Base-by-base conservation (phyloP, 2,888 invertebrate genomes). In the Calephelis perditalis region DNA sequence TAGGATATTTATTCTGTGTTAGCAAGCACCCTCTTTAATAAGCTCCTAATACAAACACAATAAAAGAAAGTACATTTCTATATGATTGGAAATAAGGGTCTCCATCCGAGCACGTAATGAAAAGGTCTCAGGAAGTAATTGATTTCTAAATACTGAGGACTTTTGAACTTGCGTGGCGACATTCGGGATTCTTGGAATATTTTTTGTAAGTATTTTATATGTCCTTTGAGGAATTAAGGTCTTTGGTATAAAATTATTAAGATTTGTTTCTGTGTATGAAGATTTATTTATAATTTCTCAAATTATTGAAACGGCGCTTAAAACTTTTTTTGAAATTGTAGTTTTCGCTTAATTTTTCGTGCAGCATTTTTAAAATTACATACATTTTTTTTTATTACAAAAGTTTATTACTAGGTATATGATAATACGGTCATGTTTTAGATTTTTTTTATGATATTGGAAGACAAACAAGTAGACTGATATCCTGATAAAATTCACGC, bases 11-110 rank as follows among this genome's bases (percentile, higher is more conserved):
- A 49, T 26, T 49, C 26, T 49, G 49, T 49, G 49, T 49, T 49
- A 49, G 49, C 49, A 49, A 49, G 49, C 15, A 49, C 52, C 52
- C 52, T 52, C 52, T 52, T 52, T 52, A 52, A 52, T 52, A 52
- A 52, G 52, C 52, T 10, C 35, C 52, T 52, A 52, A 52, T 52
- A 52, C 52, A 52, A 52, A 52, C 35, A 52, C 52, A 52, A 52
- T 52, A 52, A 35, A 52, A 52, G 35, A 47, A 52, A 52, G 52
- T 52, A 52, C 35, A 40, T 49, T 52, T 52, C 26, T 52, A 35
- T 52, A 52, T 52, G 35, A 52, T 52, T 52, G 52, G 52, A 52
- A 52, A 35, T 52, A 52, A 52, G 52, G 49, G 15, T 49, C 49
- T 49, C 49, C 49, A 49, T 49, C 15, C 26, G 49, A 26, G 49